Evolutionary conservation across 2,113 vertebrate genomes (phyloP), one percentile per base, ranked within the genome.

Genomic region (Zapus hudsonius): DNA sequence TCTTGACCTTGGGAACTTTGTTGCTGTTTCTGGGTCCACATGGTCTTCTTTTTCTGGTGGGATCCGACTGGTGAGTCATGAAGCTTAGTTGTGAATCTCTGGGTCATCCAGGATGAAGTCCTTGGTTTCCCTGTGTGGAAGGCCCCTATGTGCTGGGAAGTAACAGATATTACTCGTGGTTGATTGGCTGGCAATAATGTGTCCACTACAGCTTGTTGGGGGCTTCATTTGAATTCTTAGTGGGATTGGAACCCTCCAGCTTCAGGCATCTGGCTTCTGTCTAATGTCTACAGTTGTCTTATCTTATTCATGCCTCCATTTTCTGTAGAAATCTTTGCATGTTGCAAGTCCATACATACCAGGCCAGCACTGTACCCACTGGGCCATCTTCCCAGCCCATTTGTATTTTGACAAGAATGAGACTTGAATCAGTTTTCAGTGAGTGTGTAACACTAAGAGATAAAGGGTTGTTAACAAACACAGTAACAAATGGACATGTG

Each of bases 351-450:
- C 47, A 47, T 47, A 47, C 47, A 47, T 47, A 8, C 47, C 7
- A 47, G 47, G 47, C 47, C 7, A 47, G 47, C 47, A 7, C 52
- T 52, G 12, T 52, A 52, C 52, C 52, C 2, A 52, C 52, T 12
- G 52, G 16, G 52, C 52, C 52, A 52, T 52, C 52, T 13, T 52
- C 52, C 52, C 52, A 52, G 52, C 52, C 52, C 52, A 52, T 15
- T 7, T n/a, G n/a, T n/a, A n/a, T n/a, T n/a, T n/a, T 98, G 98
- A 99, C 98, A 99, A 99, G 98, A 98, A 99, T 99, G 99, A 99
- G 98, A 99, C 98, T 99, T 99, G 99, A 99, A 99, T 99, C 98
- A 98, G 98, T 98, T 99, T 99, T 99, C 98, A 98, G 98, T 99
- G 98, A 98, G 98, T 98, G 99, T 99, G 98, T 99, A 99, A 99